phyloP scores from a whole-genome alignment of 2,113 vertebrate genomes.

The Promerops cafer region DNA sequence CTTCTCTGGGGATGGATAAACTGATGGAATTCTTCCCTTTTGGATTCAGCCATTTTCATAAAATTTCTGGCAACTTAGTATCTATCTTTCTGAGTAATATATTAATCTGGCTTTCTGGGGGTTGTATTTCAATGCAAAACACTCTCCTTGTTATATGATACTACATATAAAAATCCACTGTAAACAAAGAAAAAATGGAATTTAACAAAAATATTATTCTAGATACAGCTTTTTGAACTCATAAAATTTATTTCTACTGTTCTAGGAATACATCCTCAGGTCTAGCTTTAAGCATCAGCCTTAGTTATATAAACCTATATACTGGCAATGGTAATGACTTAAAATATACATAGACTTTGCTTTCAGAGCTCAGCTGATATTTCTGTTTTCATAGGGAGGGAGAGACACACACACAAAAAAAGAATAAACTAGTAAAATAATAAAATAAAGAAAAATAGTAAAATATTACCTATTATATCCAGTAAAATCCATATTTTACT shows the following conservation, averaged over 20 bases:
- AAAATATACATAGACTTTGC: neutral
- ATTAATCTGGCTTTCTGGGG: neutral
- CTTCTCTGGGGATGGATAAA: neutral
- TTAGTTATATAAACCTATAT: neutral
- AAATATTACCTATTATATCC: neutral
- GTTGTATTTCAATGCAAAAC: neutral
- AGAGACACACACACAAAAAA: neutral
- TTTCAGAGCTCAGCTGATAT: neutral
- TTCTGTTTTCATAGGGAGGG: neutral
- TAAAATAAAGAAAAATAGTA: neutral
- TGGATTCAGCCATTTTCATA: neutral
- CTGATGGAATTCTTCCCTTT: neutral
- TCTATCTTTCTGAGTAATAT: neutral
- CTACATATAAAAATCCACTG: neutral
- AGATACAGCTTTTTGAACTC: neutral
- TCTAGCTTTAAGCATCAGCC: neutral
- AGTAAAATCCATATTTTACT: neutral
- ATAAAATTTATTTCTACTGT: neutral
- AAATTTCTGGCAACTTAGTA: neutral
- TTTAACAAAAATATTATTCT: neutral
- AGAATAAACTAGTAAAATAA: neutral
- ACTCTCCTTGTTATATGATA: neutral
- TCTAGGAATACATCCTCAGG: neutral
- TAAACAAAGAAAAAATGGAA: neutral
- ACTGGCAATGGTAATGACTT: neutral